Conservation (phyloP, 1,140 invertebrate species). For the Drosophila melanica region DNA sequence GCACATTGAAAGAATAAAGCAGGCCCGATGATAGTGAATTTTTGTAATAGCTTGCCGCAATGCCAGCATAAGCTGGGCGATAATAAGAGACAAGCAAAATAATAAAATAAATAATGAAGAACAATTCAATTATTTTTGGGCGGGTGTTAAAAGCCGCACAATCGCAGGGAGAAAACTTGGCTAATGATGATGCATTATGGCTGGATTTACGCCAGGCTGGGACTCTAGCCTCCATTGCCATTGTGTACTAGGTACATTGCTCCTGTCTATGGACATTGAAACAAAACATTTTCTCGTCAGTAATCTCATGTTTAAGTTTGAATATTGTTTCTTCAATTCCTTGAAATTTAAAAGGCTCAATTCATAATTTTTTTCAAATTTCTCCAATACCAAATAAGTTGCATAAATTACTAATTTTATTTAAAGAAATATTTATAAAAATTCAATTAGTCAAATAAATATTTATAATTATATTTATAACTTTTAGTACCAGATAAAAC, state of each 20-base stretch:
- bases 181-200: conserved; percentile 74
- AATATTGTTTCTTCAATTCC: too few species aligned
- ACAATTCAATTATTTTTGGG: conserved; percentile 79
- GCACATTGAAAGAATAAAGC: conserved; percentile 56
- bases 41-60: conserved; percentile 25
- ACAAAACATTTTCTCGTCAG: neutral
- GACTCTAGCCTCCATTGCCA: neutral
- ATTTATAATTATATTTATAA: too few species aligned
- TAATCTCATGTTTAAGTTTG: too few species aligned
- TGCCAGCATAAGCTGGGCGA: conserved; percentile 67
- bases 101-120: conserved; percentile 82
- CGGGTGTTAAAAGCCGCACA: conserved; percentile 69
- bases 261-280: neutral
- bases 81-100: conserved; percentile 80
- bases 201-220: conserved; percentile 8
- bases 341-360: too few species aligned
- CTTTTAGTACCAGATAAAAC: too few species aligned
- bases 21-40: conserved; percentile 51
- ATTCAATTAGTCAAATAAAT: too few species aligned
- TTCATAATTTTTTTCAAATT: too few species aligned
- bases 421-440: too few species aligned
- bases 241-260: neutral
- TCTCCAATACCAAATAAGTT: too few species aligned
- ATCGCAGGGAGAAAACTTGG: conserved; percentile 44
- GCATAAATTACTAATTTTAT: too few species aligned